Evolutionary conservation across 2,113 vertebrate genomes (phyloP), one percentile per base, ranked within the genome.

Genomic region (Marmota monax): DNA sequence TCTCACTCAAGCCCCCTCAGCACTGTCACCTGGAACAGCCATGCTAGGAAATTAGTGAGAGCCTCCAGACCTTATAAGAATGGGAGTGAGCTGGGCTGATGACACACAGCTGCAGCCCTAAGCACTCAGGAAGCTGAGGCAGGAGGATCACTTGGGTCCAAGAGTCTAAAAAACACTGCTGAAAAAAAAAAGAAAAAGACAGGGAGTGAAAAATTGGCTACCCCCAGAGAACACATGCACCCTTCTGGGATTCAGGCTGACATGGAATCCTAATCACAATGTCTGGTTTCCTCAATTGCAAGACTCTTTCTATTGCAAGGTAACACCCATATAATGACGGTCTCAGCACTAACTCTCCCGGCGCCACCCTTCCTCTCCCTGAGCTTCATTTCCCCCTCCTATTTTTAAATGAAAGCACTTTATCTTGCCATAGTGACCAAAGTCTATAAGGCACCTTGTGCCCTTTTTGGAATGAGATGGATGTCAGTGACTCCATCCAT

Each of bases 381-480:
- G 25, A 9, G 34, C 65, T 67, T 72, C 51, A 18, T 51, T 22
- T 27, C 69, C 51, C 51, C 1, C 11, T 29, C 25, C 72, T 93
- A 78, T 61, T 92, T 96, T 95, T 88, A 92, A 88, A 61, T 20
- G 32, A 77, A 87, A 67, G 34, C 7, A 23, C 63, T 85, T 92
- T 87, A 37, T 80, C 17, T 58, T 77, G 72, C 61, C 87, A 6
- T 45, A 10, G 39, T 23, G 65, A 83, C 51, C 12, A 53, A 16
- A 53, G 61, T 65, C 42, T 76, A 48, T 29, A 32, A 86, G 78
- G 48, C 4, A 1, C n/a, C 16, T 69, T 45, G 6, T 17, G 9
- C 70, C 18, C 73, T 79, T 80, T 85, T 14, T 0, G 7, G 13
- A 63, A 6, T 69, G 42, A 84, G 77, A 63, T 0, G 16, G 48